A percentile compares a stretch with the other conserved stretches of the same genome.
Evolutionary conservation across 2,797 vertebrate genomes (phyloP).

Genomic region (Premnoplex brunnescens): DNA sequence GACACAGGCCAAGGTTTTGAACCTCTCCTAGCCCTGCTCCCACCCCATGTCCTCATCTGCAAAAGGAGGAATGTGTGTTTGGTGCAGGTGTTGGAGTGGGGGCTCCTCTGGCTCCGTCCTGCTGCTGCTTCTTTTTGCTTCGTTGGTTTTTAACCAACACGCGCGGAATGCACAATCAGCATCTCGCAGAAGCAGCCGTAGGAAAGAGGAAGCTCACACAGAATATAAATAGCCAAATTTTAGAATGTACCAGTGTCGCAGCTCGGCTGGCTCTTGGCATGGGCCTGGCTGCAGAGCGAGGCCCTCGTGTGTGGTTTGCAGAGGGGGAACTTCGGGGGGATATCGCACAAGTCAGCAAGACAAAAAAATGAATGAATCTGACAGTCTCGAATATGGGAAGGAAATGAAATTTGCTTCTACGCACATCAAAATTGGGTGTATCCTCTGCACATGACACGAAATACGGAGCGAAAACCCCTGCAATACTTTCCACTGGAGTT

Average conservation of each 20-base stretch:
- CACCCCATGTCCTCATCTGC: neutral
- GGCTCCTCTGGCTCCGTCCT: neutral
- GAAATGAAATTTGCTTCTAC: conserved; percentile 41
- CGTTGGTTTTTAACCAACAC: neutral
- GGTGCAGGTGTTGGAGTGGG: neutral
- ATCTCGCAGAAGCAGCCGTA: neutral
- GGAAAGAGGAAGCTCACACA: neutral
- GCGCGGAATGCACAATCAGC: conserved; percentile 7
- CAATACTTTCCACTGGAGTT: conserved; percentile 47
- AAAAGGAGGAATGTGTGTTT: rapidly evolving
- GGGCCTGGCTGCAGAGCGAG: neutral
- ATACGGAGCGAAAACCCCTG: neutral
- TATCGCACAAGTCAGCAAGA: neutral
- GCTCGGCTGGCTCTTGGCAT: neutral
- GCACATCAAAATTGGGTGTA: neutral
- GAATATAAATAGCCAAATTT: conserved; percentile 30
- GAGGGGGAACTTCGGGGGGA: conserved; percentile 34
- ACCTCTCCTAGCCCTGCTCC: neutral
- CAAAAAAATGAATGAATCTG: conserved; percentile 45
- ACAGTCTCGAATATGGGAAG: conserved; percentile 30
- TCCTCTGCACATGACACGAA: neutral
- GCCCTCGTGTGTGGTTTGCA: conserved; percentile 1
- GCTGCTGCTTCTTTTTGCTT: neutral
- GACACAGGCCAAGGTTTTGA: neutral
- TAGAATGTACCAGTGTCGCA: conserved; percentile 27